A percentile compares a stretch with the other conserved stretches of the same genome.
These are phyloP conservation scores for Pachycephus smyrnensis DNA, from an alignment of 2,888 invertebrate genomes.

Conservation along the genomic window DNA sequence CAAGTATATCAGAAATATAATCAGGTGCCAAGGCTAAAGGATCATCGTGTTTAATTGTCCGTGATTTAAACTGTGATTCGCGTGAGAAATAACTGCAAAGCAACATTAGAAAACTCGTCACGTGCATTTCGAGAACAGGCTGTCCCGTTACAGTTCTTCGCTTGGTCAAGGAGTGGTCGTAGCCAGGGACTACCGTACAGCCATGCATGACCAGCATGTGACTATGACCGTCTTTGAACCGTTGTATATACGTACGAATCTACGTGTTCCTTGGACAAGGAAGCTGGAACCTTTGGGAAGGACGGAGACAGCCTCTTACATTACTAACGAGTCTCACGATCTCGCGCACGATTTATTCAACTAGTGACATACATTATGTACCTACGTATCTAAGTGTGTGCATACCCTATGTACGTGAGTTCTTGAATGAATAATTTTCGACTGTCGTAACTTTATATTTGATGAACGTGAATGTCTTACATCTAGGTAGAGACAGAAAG, in stretches of 20 bases:
- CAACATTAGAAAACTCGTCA: slow-evolving; percentile 18
- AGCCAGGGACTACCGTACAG: not conserved
- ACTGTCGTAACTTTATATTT: not conserved
- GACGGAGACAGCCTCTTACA: not conserved
- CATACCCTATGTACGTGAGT: not conserved
- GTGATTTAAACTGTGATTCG: not conserved
- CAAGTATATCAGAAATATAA: not conserved
- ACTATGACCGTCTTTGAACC: not conserved
- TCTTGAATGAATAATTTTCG: not conserved
- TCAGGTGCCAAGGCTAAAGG: not conserved
- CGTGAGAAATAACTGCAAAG: not conserved
- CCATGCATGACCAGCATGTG: slow-evolving; percentile 9
- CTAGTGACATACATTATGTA: not conserved
- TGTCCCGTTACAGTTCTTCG: slow-evolving; percentile 15
- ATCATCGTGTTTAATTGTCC: not conserved
- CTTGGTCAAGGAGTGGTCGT: slow-evolving; percentile 20
- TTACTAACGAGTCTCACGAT: not conserved
- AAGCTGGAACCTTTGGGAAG: not conserved
- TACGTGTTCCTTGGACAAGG: not conserved
- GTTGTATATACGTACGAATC: not conserved
- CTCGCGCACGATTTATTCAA: not conserved
- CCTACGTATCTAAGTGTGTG: not conserved
- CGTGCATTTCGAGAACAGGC: slow-evolving; percentile 19
- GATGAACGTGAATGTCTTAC: not conserved
- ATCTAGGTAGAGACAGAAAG: not conserved